A percentile compares a stretch with the other conserved stretches of the same genome.
Evolutionary conservation across 2,113 vertebrate genomes (phyloP).

Genomic region (Ceuthmochares aereus): DNA sequence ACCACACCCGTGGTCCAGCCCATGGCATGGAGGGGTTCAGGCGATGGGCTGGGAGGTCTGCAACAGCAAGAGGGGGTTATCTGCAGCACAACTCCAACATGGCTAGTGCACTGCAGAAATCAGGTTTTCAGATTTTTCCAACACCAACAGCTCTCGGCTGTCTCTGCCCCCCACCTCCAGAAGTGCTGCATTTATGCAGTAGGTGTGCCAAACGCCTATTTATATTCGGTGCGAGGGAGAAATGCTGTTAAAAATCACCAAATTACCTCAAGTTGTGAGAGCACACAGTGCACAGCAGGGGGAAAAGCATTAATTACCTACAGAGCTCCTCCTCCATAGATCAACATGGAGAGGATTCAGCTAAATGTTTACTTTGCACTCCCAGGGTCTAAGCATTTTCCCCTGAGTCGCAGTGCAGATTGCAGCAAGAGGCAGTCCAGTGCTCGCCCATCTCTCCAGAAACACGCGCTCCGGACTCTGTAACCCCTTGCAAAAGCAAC

Average conservation of each 20-base stretch:
- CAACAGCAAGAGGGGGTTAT: neutral
- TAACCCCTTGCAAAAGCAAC: neutral
- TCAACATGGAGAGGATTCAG: neutral
- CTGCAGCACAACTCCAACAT: rapidly evolving
- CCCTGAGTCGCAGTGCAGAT: rapidly evolving
- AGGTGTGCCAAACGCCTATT: neutral
- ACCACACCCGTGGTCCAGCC: neutral
- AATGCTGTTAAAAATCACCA: neutral
- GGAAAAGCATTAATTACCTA: neutral
- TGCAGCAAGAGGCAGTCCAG: neutral
- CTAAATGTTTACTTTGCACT: neutral
- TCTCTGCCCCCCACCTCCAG: neutral
- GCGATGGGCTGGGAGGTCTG: rapidly evolving
- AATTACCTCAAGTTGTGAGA: neutral
- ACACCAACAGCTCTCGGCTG: neutral
- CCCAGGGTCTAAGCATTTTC: neutral
- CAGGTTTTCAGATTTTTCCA: neutral
- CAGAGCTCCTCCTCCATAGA: neutral
- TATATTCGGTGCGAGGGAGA: rapidly evolving
- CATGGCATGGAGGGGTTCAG: rapidly evolving
- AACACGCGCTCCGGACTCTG: rapidly evolving
- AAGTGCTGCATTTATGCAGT: neutral
- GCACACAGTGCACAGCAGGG: neutral
- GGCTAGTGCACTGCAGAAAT: neutral
- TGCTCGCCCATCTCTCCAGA: rapidly evolving